Percentiles rank a stretch among this genome's conserved stretches.
phyloP scores from a whole-genome alignment of 2,797 vertebrate genomes.

The Masticophis lateralis region DNA sequence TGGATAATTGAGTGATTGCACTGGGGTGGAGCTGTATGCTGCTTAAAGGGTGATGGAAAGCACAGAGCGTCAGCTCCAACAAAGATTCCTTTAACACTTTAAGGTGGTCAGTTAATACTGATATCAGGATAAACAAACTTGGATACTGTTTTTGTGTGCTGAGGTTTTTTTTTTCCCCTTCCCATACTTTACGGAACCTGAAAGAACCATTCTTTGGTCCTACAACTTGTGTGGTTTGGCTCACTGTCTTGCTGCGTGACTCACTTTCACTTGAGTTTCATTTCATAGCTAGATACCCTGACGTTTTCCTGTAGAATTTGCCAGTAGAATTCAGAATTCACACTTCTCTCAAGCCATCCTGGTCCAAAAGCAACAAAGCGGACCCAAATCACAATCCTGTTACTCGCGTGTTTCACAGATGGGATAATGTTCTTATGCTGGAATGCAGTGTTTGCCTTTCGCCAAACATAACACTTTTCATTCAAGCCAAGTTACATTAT shows the following conservation, averaged over 20 bases:
- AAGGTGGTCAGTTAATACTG: too few relatives aligned
- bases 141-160: too few relatives aligned
- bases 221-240: neutral
- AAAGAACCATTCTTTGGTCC: neutral
- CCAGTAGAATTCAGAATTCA: neutral
- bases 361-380: neutral
- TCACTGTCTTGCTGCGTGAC: neutral
- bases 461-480: neutral
- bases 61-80: too few relatives aligned
- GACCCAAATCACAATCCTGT: neutral
- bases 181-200: too few relatives aligned
- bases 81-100: too few relatives aligned
- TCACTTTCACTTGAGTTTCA: neutral
- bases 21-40: too few relatives aligned
- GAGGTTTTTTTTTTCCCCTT: too few relatives aligned
- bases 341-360: neutral
- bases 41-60: too few relatives aligned
- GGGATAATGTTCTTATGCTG: neutral
- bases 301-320: neutral
- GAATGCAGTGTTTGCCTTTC: neutral
- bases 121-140: too few relatives aligned
- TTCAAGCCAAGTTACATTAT: neutral
- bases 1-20: too few relatives aligned
- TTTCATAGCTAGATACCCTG: neutral
- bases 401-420: neutral